Percentiles rank a stretch among this genome's conserved stretches.
Conservation (phyloP, 2,888 invertebrate species). For the Orgyia antiqua region DNA sequence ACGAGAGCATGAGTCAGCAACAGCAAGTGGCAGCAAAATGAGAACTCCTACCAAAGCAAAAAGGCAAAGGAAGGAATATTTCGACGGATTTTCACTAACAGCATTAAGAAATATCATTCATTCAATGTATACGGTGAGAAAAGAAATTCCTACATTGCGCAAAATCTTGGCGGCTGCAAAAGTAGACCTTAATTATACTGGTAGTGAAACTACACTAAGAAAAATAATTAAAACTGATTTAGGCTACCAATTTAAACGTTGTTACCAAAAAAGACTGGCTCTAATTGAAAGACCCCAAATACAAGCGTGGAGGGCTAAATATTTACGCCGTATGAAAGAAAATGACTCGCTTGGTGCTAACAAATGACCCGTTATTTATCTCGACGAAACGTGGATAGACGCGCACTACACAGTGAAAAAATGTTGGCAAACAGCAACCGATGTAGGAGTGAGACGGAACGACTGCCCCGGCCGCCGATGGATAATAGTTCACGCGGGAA, state of each 20-base stretch:
- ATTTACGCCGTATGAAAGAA: too few species aligned
- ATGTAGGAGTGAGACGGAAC: conserved; percentile 1
- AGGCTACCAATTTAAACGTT: neutral
- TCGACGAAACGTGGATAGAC: conserved; percentile 16
- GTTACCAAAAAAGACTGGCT: neutral
- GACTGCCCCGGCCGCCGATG: too few species aligned
- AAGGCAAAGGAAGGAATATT: conserved; percentile 11
- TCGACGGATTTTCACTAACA: conserved; percentile 16
- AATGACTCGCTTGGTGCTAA: too few species aligned
- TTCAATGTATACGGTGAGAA: neutral
- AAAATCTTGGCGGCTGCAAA: conserved; percentile 17
- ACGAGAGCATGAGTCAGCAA: conserved; percentile 11
- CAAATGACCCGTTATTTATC: too few species aligned
- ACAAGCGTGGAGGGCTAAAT: too few species aligned
- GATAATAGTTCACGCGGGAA: too few species aligned
- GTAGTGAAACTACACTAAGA: too few species aligned
- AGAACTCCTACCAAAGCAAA: conserved; percentile 18
- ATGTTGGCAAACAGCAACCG: conserved; percentile 5
- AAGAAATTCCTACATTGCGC: neutral
- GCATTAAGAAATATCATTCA: too few species aligned
- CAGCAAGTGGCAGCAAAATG: conserved; percentile 13
- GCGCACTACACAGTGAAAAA: conserved; percentile 13
- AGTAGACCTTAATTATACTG: conserved; percentile 8
- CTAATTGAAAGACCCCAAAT: too few species aligned
- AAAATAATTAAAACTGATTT: conserved; percentile 1